Evolutionary conservation across 2,113 vertebrate species (phyloP).

Genomic region (Steatornis caripensis): DNA sequence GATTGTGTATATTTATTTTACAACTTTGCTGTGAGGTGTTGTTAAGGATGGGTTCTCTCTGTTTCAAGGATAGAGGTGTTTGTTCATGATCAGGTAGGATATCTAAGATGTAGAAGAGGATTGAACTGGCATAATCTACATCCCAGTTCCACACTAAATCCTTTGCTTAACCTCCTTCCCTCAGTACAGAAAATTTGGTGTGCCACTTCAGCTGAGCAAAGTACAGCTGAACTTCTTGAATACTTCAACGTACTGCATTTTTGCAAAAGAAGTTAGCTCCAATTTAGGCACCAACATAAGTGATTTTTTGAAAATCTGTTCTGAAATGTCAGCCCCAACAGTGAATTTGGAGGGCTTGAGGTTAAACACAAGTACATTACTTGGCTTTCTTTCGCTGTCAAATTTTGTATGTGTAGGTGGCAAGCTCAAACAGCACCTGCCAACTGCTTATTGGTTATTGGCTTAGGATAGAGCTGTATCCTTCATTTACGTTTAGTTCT

Average conservation of each 20-base stretch:
- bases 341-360: not conserved
- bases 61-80: not conserved
- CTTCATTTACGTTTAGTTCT: not conserved
- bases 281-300: not conserved
- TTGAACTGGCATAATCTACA: not conserved
- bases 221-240: not conserved
- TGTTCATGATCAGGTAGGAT: not conserved
- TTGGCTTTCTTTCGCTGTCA: not conserved
- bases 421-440: conserved; percentile 7
- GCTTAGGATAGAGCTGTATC: not conserved
- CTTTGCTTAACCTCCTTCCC: not conserved
- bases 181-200: not conserved
- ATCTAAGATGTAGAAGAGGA: not conserved
- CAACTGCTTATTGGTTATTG: not conserved
- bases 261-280: not conserved
- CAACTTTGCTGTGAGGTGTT: not conserved
- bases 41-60: not conserved
- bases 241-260: not conserved
- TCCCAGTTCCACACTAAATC: not conserved
- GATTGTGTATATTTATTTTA: not conserved
- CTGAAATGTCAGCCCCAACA: conserved; percentile 8
- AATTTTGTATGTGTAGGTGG: conserved; percentile 7
- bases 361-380: not conserved
- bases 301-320: not conserved
- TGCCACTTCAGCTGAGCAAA: not conserved